These are phyloP conservation scores for Xyrauchen texanus DNA, from an alignment of 2,113 vertebrate species.

Conservation along the genomic window DNA sequence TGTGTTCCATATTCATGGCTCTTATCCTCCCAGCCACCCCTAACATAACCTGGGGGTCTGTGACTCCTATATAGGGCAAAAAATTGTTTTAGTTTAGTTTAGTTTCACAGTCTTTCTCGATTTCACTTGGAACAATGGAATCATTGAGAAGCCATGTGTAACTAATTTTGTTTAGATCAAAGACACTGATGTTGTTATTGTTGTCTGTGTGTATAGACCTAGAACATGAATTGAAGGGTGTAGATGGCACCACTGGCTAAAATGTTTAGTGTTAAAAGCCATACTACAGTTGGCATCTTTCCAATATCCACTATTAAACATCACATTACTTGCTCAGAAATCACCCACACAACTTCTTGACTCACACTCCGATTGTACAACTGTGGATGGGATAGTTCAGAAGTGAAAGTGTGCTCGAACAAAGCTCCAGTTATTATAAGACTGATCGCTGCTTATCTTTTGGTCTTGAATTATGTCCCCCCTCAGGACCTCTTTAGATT, in stretches of 20 bases:
- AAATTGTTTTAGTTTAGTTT: constrained; percentile 21
- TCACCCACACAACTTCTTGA: neutral
- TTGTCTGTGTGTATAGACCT: constrained; percentile 16
- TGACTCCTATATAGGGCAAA: constrained; percentile 29
- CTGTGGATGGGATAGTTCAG: neutral
- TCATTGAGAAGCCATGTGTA: constrained; percentile 51
- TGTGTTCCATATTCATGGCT: constrained; percentile 38
- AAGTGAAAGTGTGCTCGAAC: constrained; percentile 9
- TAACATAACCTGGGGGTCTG: constrained; percentile 43
- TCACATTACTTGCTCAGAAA: neutral
- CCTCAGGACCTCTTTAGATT: constrained; percentile 19
- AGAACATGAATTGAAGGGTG: neutral
- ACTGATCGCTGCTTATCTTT: constrained; percentile 22
- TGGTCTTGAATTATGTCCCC: constrained; percentile 18
- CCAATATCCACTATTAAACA: neutral
- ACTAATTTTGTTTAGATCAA: constrained; percentile 45
- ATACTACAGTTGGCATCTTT: neutral
- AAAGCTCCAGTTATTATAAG: constrained; percentile 27
- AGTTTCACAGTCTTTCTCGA: constrained; percentile 36
- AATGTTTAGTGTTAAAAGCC: neutral
- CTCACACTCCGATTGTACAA: neutral
- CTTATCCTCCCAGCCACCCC: constrained; percentile 38
- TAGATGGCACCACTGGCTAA: neutral
- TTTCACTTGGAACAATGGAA: constrained; percentile 45
- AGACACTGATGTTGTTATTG: constrained; percentile 42